Evolutionary conservation across 2,113 vertebrate species (phyloP), one percentile per base, ranked within the genome.

Genomic region (Chlamydotis undulata): DNA sequence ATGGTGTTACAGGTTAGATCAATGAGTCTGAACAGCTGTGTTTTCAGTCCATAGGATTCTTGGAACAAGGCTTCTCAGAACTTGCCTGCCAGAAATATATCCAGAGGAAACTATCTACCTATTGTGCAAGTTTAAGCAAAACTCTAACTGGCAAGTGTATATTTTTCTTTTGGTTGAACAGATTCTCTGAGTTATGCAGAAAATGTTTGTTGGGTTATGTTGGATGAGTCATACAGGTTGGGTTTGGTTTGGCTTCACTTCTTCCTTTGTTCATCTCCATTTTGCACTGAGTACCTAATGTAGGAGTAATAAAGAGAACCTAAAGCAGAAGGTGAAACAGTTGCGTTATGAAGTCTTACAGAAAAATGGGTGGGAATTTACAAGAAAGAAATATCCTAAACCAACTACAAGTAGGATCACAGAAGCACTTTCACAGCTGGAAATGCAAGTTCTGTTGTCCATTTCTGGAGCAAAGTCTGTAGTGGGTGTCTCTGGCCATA

Each of bases 61-160:
- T 84, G 59, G 90, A 98, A 94, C 39, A 90, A 84, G 50, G 11
- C 23, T 92, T 96, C 97, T 91, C 89, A 80, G 83, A 96, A 87
- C 49, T 80, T 92, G 82, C 59, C 85, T 89, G 69, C 25, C 47
- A 82, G 80, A 94, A 92, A 37, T 55, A 52, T 43, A 94, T 53
- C 52, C 69, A 92, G 83, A 63, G 41, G 56, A 96, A 97, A 75
- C 43, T 65, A 8, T 45, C 59, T 93, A 95, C 78, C 57, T 65
- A 25, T 26, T 83, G 56, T 95, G 25, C 11, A 70, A 80, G 18
- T 55, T 87, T 21, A 71, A 65, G 41, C 41, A 43, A 43, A 43
- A 83, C 53, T 49, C 12, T 60, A 39, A 24, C 17, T 35, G 45
- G n/a, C 23, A 84, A 78, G 74, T 41, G 13, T 45, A 47, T 33